Conservation (phyloP, 2,797 vertebrate genomes). For the Parotocinclus haroldoi region DNA sequence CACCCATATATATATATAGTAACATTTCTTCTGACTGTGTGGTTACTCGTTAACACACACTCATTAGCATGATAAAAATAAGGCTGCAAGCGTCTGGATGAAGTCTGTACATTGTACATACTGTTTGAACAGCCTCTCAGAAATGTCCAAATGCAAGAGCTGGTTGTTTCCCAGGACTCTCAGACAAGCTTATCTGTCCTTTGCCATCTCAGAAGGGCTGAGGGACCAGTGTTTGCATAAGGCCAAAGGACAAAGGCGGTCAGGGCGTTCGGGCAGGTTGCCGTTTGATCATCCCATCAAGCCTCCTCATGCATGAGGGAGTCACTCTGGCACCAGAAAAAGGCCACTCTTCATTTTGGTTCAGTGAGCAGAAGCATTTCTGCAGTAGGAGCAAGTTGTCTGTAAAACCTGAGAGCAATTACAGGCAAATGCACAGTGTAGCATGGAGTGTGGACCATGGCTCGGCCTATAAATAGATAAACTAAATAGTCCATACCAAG, state of each 20-base stretch:
- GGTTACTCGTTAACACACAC: too few species aligned
- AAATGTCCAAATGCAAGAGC: conserved; percentile 23
- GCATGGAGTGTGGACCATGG: conserved; percentile 4
- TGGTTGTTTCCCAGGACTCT: conserved; percentile 32
- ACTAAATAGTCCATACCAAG: not conserved
- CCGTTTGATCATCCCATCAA: conserved; percentile 43
- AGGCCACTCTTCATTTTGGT: conserved; percentile 23
- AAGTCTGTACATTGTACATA: conserved; percentile 1
- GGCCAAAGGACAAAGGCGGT: conserved; percentile 36
- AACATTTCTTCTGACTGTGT: too few species aligned
- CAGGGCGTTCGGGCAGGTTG: conserved; percentile 21
- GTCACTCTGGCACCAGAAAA: conserved; percentile 25
- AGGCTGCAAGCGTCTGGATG: not conserved
- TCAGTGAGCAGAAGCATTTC: conserved; percentile 30
- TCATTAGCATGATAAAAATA: not conserved
- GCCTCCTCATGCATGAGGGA: conserved; percentile 32
- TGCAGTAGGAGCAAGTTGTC: not conserved
- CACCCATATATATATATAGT: too few species aligned
- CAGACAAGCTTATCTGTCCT: conserved; percentile 33
- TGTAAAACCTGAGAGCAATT: conserved; percentile 34
- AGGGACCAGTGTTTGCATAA: conserved; percentile 40
- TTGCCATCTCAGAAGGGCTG: conserved; percentile 28
- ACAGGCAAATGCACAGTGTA: not conserved
- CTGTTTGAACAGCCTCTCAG: conserved; percentile 8
- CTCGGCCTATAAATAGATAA: not conserved